Percentiles rank a stretch among this genome's conserved stretches.
Evolutionary conservation across 2,113 vertebrate genomes (phyloP).

Genomic region (Puntigrus tetrazona): DNA sequence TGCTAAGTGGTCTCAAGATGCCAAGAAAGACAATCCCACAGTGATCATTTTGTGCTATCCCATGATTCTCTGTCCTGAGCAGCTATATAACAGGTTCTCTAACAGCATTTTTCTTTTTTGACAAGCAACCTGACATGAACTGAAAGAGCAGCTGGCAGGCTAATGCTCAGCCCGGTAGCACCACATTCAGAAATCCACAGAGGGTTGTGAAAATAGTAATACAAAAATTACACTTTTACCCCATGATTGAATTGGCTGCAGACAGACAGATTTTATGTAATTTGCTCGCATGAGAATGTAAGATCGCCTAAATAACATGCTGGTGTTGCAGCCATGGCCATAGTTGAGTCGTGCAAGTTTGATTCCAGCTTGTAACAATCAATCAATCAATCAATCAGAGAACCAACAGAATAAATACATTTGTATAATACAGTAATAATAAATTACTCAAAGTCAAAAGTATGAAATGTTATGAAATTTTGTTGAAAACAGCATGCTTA

Average conservation of each 20-base stretch:
- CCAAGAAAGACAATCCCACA: conserved; percentile 5
- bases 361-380: background rate
- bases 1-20: conserved; percentile 4
- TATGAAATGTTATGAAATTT: background rate
- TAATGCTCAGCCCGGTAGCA: background rate
- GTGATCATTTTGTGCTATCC: conserved; percentile 16
- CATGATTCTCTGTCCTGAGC: conserved; percentile 52
- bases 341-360: background rate
- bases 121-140: conserved; percentile 51
- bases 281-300: conserved; percentile 9
- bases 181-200: conserved; percentile 10
- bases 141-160: conserved; percentile 50
- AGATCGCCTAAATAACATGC: background rate
- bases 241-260: conserved; percentile 12
- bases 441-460: background rate
- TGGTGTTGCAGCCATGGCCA: background rate
- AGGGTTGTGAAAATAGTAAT: conserved; percentile 37
- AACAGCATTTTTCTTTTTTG: conserved; percentile 51
- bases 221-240: conserved; percentile 37
- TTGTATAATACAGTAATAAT: too few relatives aligned
- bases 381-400: background rate
- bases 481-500: background rate
- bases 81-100: conserved; percentile 49
- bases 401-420: background rate
- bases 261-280: conserved; percentile 44